These are phyloP conservation scores for Eulemur albifrons DNA, from an alignment of 2,797 vertebrate genomes.

Conservation along the genomic window DNA sequence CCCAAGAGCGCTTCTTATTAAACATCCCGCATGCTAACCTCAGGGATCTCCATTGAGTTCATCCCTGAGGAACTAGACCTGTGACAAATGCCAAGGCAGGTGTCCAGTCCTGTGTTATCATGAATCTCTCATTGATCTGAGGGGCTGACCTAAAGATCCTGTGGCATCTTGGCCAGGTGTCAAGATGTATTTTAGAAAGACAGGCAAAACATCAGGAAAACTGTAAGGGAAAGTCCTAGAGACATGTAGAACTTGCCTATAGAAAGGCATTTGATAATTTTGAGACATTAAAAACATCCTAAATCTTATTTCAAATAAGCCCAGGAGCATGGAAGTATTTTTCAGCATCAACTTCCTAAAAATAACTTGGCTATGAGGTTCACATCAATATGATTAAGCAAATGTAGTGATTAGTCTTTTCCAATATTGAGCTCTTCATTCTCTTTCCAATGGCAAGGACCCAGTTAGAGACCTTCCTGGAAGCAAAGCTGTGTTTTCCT, in stretches of 20 bases:
- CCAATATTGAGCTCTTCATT: constrained; percentile 36
- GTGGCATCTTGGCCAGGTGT: background rate
- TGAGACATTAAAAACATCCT: constrained; percentile 1
- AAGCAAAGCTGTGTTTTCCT: background rate
- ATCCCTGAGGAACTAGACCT: background rate
- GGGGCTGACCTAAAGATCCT: background rate
- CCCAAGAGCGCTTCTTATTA: background rate
- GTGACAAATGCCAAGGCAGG: background rate
- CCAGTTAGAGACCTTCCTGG: constrained; percentile 2
- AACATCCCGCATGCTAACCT: background rate
- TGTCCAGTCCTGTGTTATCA: background rate
- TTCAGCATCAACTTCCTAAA: constrained; percentile 35
- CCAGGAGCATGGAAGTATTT: constrained; percentile 30
- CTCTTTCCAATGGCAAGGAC: constrained; percentile 5
- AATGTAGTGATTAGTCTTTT: constrained; percentile 39
- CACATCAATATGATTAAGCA: constrained; percentile 34
- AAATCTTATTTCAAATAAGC: background rate
- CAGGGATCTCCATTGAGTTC: background rate
- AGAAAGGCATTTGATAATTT: constrained; percentile 35
- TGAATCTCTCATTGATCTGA: background rate
- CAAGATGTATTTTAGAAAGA: constrained; percentile 3
- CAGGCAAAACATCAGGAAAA: constrained; percentile 1
- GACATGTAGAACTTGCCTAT: background rate
- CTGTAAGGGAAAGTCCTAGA: background rate
- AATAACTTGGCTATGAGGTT: constrained; percentile 32